Evolutionary conservation across 2,888 invertebrate genomes (phyloP).

Genomic region (Tiliacea aurago): DNA sequence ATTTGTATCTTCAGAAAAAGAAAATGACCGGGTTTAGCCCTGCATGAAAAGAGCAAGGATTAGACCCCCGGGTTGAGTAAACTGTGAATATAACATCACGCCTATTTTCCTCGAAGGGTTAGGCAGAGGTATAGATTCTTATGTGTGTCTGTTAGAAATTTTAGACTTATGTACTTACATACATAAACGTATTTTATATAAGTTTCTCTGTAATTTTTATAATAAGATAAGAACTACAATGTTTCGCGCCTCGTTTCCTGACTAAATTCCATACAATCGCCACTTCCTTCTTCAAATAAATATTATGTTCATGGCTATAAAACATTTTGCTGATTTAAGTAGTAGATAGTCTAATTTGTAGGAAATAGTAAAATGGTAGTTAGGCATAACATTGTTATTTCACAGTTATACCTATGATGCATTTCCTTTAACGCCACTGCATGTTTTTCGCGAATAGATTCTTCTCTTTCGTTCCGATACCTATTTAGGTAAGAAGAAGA

Average conservation of each 20-base stretch:
- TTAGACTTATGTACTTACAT: neutral
- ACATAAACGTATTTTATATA: neutral
- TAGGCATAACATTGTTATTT: neutral
- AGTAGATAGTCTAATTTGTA: conserved; percentile 6
- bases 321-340: conserved; percentile 13
- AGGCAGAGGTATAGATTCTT: too few relatives aligned
- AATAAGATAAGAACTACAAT: conserved; percentile 11
- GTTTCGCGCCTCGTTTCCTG: conserved; percentile 40
- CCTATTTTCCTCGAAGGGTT: too few relatives aligned
- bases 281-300: conserved; percentile 38
- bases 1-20: too few relatives aligned
- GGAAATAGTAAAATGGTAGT: neutral
- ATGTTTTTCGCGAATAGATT: neutral
- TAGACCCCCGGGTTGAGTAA: neutral
- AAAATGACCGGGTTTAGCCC: too few relatives aligned
- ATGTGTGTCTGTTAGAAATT: too few relatives aligned
- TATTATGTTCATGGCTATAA: conserved; percentile 15
- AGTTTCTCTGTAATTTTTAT: conserved; percentile 2
- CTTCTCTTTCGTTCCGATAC: neutral
- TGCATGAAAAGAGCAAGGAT: neutral
- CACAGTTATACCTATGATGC: neutral
- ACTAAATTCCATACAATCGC: conserved; percentile 8
- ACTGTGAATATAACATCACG: neutral
- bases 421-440: neutral
- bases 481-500: neutral